Evolutionary conservation across 2,888 invertebrate genomes (phyloP).

Genomic region (Cremastobaeus sp.): DNA sequence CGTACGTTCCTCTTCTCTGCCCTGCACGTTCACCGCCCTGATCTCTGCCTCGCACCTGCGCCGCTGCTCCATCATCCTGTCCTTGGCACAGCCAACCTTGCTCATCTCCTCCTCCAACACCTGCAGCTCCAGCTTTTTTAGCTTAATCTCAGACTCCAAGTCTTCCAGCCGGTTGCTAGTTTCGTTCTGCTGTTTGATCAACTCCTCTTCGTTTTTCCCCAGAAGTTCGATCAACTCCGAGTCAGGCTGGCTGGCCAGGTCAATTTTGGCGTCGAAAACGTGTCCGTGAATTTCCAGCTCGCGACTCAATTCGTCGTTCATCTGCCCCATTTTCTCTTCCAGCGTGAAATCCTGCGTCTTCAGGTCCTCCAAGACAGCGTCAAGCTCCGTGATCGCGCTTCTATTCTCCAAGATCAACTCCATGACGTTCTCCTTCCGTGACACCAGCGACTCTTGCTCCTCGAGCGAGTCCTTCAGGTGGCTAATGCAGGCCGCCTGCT

Average conservation of each 20-base stretch:
- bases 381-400: background rate
- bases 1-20: background rate
- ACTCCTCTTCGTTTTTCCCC: background rate
- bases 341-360: background rate
- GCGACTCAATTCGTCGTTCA: background rate
- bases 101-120: background rate
- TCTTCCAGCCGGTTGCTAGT: background rate
- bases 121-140: background rate
- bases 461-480: slow-evolving; percentile 5
- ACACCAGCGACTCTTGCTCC: background rate
- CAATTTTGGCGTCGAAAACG: background rate
- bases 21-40: too few species aligned
- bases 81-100: too few species aligned
- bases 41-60: too few species aligned
- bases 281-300: background rate
- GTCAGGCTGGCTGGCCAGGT: background rate
- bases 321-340: background rate
- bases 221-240: background rate
- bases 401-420: background rate
- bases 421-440: background rate
- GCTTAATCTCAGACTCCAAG: background rate
- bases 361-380: background rate
- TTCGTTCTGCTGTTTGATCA: background rate
- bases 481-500: background rate
- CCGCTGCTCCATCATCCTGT: too few species aligned